Evolutionary conservation across 2,888 invertebrate species (phyloP).

Genomic region (Furcula furcula): DNA sequence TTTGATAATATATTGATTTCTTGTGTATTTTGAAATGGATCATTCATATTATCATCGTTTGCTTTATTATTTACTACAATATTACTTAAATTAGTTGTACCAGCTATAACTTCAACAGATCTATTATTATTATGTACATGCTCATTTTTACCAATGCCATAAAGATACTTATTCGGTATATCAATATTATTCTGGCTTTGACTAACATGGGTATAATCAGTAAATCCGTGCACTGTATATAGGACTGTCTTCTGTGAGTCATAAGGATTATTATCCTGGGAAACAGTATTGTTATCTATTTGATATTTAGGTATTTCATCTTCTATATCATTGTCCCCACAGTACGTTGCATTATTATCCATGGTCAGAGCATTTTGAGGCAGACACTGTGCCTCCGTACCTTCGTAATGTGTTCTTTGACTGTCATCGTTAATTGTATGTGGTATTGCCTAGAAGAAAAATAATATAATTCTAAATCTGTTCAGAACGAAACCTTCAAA

Average conservation of each 20-base stretch:
- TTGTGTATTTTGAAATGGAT: neutral
- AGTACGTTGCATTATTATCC: neutral
- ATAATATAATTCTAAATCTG: neutral
- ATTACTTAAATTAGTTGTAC: neutral
- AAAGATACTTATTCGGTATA: slow-evolving; percentile 35
- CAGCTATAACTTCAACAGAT: too few species aligned
- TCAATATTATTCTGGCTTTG: slow-evolving; percentile 41
- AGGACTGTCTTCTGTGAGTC: slow-evolving; percentile 36
- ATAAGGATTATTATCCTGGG: slow-evolving; percentile 1
- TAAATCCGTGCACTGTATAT: slow-evolving; percentile 31
- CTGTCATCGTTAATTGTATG: slow-evolving; percentile 2
- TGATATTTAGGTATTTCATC: slow-evolving; percentile 1
- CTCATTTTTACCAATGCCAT: slow-evolving; percentile 7
- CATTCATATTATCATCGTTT: too few species aligned
- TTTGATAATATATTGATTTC: neutral
- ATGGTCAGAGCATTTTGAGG: too few species aligned
- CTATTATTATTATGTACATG: slow-evolving; percentile 1
- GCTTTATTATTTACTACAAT: too few species aligned
- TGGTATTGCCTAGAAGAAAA: neutral
- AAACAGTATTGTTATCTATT: neutral
- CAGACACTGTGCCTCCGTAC: too few species aligned
- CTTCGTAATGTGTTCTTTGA: slow-evolving; percentile 15
- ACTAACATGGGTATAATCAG: slow-evolving; percentile 44
- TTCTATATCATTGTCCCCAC: neutral
- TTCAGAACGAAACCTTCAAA: neutral